A percentile compares a stretch with the other conserved stretches of the same genome.
These are phyloP conservation scores for Megalonaias nervosa DNA, from an alignment of 1,140 invertebrate species.

Conservation along the genomic window DNA sequence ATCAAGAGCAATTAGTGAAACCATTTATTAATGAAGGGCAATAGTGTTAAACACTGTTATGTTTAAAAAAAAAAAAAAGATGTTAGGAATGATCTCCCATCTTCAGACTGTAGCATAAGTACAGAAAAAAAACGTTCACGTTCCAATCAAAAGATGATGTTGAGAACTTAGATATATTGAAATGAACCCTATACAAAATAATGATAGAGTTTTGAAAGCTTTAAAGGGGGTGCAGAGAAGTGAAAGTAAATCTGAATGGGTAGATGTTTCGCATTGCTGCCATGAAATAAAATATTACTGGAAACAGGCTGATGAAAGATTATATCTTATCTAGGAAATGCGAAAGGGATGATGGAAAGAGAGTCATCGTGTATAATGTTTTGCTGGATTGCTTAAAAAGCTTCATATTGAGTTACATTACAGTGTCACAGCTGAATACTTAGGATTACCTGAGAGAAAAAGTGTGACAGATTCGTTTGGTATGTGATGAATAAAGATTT, in stretches of 20 bases:
- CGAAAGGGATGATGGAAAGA: slow-evolving; percentile 16
- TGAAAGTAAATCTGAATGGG: slow-evolving; percentile 2
- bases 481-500: slow-evolving; percentile 17
- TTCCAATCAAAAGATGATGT: background rate
- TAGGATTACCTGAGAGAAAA: slow-evolving; percentile 28
- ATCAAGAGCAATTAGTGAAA: no score
- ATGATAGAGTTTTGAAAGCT: background rate
- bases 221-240: background rate
- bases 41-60: no score
- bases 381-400: slow-evolving; percentile 14
- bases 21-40: no score
- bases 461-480: slow-evolving; percentile 27
- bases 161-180: background rate
- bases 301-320: slow-evolving; percentile 27
- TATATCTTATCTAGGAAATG: slow-evolving; percentile 32
- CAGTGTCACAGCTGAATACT: slow-evolving; percentile 18
- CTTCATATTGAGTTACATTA: slow-evolving; percentile 38
- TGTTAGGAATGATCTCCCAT: background rate
- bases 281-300: slow-evolving; percentile 29
- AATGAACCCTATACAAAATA: background rate
- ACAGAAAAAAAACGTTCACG: background rate
- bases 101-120: background rate
- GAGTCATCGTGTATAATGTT: slow-evolving; percentile 10
- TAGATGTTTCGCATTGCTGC: slow-evolving; percentile 21
- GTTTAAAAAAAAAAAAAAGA: no score